These are phyloP conservation scores for Lysandra bellargus DNA, from an alignment of 2,888 invertebrate species.

Conservation along the genomic window DNA sequence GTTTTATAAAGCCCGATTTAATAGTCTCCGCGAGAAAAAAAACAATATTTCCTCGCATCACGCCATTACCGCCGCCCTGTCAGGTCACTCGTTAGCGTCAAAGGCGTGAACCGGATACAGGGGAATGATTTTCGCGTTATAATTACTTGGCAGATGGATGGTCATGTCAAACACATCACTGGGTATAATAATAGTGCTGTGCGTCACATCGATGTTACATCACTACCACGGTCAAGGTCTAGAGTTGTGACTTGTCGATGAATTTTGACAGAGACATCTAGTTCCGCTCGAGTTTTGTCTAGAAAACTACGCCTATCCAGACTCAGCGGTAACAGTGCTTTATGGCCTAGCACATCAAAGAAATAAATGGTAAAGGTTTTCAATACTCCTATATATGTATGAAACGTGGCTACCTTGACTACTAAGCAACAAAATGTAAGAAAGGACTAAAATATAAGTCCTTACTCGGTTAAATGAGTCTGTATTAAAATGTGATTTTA, in stretches of 20 bases:
- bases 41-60: neutral
- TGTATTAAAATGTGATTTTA: neutral
- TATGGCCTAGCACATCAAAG: neutral
- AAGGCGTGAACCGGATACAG: constrained; percentile 19
- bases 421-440: no score
- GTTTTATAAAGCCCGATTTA: neutral
- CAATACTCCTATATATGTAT: no score
- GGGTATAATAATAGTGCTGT: constrained; percentile 18
- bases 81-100: constrained; percentile 12
- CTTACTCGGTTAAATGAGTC: neutral
- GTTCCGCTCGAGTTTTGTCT: neutral
- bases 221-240: constrained; percentile 26
- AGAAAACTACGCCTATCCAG: neutral
- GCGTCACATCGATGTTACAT: constrained; percentile 5
- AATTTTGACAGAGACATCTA: neutral
- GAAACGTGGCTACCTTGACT: no score
- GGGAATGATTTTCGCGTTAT: constrained; percentile 20
- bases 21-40: neutral
- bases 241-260: constrained; percentile 22
- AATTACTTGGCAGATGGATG: constrained; percentile 30
- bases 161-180: constrained; percentile 6
- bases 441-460: no score
- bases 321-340: neutral
- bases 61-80: neutral
- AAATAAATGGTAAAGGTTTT: neutral